phyloP scores from a whole-genome alignment of 2,888 invertebrate species.

The Acleris laterana region DNA sequence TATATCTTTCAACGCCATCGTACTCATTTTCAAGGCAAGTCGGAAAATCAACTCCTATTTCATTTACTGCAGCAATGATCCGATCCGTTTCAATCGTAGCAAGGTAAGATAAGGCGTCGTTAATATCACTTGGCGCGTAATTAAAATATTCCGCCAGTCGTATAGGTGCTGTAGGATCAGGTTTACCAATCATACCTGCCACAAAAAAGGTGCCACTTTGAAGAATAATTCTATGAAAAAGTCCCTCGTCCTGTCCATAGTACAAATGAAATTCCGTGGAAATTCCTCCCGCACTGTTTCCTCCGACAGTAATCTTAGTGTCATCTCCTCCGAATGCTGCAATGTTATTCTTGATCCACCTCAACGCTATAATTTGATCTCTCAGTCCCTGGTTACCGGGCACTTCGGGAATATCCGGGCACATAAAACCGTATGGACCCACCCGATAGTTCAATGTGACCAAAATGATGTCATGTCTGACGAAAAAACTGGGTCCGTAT shows the following conservation, averaged over 20 bases:
- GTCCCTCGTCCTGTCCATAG: conserved; percentile 1
- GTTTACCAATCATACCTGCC: background rate
- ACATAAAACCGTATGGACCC: conserved; percentile 36
- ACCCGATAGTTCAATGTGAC: conserved; percentile 42
- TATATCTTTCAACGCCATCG: conserved; percentile 10
- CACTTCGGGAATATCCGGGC: conserved; percentile 25
- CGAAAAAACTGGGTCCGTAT: conserved; percentile 57
- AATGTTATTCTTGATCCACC: conserved; percentile 38
- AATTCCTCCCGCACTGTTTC: conserved; percentile 34
- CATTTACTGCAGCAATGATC: conserved; percentile 14
- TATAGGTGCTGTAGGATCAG: conserved; percentile 9
- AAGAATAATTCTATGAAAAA: conserved; percentile 26
- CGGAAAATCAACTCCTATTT: conserved; percentile 5
- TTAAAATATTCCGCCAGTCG: conserved; percentile 18
- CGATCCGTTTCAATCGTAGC: background rate
- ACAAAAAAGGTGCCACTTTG: conserved; percentile 21
- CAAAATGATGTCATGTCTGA: conserved; percentile 56
- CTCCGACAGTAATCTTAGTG: conserved; percentile 30
- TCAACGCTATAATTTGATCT: conserved; percentile 36
- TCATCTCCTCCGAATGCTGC: conserved; percentile 36
- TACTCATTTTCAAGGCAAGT: conserved; percentile 31
- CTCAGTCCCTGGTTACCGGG: conserved; percentile 39
- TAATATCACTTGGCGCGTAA: background rate
- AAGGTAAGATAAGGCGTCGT: conserved; percentile 17
- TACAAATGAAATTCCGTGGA: conserved; percentile 17